Evolutionary conservation across 2,888 invertebrate genomes (phyloP).

Genomic region (Carpatolechia fugitivella): DNA sequence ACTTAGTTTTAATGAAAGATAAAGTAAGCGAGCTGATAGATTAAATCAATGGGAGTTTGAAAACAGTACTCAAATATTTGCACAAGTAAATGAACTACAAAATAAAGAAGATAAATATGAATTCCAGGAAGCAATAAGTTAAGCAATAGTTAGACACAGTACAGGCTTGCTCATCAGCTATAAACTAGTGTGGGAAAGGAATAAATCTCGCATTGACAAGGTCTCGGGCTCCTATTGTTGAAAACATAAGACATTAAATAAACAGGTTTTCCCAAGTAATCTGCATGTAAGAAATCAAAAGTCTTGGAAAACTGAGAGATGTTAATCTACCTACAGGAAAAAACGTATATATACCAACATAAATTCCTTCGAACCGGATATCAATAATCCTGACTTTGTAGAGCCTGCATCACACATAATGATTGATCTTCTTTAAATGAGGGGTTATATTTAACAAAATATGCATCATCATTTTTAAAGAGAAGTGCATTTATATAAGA

Average conservation of each 20-base stretch:
- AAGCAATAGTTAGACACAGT: slow-evolving; percentile 47
- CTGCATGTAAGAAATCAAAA: slow-evolving; percentile 10
- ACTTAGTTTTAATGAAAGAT: not conserved
- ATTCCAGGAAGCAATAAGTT: slow-evolving; percentile 57
- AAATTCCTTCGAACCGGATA: not conserved
- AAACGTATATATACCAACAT: not conserved
- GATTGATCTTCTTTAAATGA: not conserved
- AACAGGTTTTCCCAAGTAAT: slow-evolving; percentile 41
- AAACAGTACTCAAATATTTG: not conserved
- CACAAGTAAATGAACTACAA: slow-evolving; percentile 43
- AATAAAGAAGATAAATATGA: slow-evolving; percentile 29
- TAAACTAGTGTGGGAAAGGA: slow-evolving; percentile 52
- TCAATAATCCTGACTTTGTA: not conserved
- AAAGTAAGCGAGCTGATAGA: not conserved
- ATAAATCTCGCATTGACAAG: slow-evolving; percentile 65
- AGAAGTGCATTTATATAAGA: not conserved
- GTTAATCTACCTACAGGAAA: not conserved
- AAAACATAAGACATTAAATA: slow-evolving; percentile 30
- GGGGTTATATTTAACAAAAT: not conserved
- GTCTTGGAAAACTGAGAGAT: not conserved
- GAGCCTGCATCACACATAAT: not conserved
- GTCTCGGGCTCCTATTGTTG: slow-evolving; percentile 44
- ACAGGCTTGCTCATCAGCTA: slow-evolving; percentile 26
- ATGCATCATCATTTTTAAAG: not conserved
- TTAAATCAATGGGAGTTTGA: not conserved